A percentile compares a stretch with the other conserved stretches of the same genome.
Evolutionary conservation across 2,113 vertebrate species (phyloP).

Genomic region (Dermatemys mawii): DNA sequence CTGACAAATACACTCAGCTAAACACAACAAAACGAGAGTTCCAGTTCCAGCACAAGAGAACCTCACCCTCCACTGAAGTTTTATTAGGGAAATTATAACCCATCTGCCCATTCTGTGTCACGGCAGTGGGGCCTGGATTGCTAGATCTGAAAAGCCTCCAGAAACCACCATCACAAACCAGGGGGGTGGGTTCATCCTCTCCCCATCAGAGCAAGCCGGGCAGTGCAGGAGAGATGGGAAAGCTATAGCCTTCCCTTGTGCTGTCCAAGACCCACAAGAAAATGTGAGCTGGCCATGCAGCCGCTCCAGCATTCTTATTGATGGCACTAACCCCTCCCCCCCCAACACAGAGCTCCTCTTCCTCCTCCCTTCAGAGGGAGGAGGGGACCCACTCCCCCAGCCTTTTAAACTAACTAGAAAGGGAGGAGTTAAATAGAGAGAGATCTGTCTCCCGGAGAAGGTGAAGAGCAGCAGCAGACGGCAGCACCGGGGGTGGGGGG

Average conservation of each 20-base stretch:
- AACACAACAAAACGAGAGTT: neutral
- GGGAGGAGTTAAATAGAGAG: slow-evolving; percentile 7
- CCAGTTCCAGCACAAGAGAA: neutral
- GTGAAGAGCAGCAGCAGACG: neutral
- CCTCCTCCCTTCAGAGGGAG: neutral
- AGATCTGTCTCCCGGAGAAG: neutral
- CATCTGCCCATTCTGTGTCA: neutral
- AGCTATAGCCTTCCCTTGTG: neutral
- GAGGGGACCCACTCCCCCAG: slow-evolving; percentile 1
- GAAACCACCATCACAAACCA: neutral
- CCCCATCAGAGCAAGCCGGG: neutral
- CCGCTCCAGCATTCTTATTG: neutral
- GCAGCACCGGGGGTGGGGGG: neutral
- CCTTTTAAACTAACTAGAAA: slow-evolving; percentile 12
- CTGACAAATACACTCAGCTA: slow-evolving; percentile 72
- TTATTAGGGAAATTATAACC: neutral
- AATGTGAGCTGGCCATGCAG: neutral
- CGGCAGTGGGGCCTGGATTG: neutral
- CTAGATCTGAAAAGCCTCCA: neutral
- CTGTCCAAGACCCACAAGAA: neutral
- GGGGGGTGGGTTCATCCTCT: neutral
- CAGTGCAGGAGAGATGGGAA: neutral
- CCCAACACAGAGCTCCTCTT: neutral
- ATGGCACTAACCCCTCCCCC: neutral
- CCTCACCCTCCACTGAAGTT: neutral